Percentiles rank a stretch among this genome's conserved stretches.
phyloP scores from a whole-genome alignment of 2,113 vertebrate genomes.

The Macroglossus sobrinus region DNA sequence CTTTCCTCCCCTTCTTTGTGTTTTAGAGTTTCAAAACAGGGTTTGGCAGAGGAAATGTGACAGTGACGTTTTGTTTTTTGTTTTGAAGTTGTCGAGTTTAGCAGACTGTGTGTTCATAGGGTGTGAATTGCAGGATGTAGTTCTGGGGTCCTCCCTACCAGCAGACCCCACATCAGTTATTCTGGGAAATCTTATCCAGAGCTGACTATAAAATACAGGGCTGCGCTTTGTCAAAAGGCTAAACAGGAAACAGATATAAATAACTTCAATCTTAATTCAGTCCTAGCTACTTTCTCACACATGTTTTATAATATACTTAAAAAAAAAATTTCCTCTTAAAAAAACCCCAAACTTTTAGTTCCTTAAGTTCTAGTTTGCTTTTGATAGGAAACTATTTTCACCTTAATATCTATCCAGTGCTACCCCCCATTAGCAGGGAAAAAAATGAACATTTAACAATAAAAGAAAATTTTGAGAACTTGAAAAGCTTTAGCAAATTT shows the following conservation, averaged over 20 bases:
- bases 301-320: conserved; percentile 61
- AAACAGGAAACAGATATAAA: conserved; percentile 87
- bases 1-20: conserved; percentile 37
- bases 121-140: conserved; percentile 86
- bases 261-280: conserved; percentile 79
- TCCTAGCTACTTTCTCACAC: conserved; percentile 80
- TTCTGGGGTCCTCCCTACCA: conserved; percentile 72
- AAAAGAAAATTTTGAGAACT: not conserved
- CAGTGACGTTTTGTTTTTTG: conserved; percentile 67
- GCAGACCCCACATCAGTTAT: conserved; percentile 64
- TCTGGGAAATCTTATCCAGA: conserved; percentile 76
- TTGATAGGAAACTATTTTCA: conserved; percentile 28
- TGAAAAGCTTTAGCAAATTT: not conserved
- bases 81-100: conserved; percentile 70
- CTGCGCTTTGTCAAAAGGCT: conserved; percentile 73
- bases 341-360: conserved; percentile 13
- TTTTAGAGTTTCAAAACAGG: conserved; percentile 41
- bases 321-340: conserved; percentile 68
- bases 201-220: conserved; percentile 56
- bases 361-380: conserved; percentile 47
- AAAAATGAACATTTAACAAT: not conserved
- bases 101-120: conserved; percentile 44
- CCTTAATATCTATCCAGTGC: not conserved
- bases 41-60: conserved; percentile 67
- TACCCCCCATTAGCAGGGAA: not conserved